A percentile compares a stretch with the other conserved stretches of the same genome.
Evolutionary conservation across 2,888 invertebrate species (phyloP).

Genomic region (Calameuta pallipes): DNA sequence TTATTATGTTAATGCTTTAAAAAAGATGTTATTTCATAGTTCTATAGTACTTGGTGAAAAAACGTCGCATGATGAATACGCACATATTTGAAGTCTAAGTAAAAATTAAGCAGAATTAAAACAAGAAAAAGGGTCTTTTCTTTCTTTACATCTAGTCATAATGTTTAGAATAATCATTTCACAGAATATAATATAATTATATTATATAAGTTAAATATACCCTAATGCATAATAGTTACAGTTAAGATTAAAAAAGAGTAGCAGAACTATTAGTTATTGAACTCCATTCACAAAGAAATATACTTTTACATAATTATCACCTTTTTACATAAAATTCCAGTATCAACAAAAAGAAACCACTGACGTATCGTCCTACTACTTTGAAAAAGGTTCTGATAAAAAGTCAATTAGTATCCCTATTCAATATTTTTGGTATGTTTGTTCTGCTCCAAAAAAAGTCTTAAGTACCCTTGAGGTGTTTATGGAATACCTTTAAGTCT

Average conservation of each 20-base stretch:
- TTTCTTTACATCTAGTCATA: background rate
- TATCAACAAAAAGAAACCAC: background rate
- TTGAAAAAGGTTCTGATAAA: no score
- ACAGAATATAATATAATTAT: background rate
- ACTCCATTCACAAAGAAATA: background rate
- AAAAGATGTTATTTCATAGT: background rate
- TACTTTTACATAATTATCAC: background rate
- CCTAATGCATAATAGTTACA: background rate
- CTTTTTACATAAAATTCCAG: background rate
- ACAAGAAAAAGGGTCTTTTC: no score
- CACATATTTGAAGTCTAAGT: no score
- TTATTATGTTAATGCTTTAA: background rate
- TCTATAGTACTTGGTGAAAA: background rate
- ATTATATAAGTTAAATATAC: background rate
- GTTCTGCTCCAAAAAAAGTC: no score
- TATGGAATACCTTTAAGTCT: no score
- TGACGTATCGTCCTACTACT: no score
- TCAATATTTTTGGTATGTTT: no score
- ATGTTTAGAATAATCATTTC: background rate
- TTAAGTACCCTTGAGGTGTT: no score
- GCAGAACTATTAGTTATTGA: background rate
- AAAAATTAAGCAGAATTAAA: no score
- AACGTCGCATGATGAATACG: background rate
- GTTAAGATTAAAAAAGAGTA: background rate
- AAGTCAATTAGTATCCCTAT: no score